These are phyloP conservation scores for Bradypus variegatus DNA, from an alignment of 2,797 vertebrate species.

Conservation along the genomic window DNA sequence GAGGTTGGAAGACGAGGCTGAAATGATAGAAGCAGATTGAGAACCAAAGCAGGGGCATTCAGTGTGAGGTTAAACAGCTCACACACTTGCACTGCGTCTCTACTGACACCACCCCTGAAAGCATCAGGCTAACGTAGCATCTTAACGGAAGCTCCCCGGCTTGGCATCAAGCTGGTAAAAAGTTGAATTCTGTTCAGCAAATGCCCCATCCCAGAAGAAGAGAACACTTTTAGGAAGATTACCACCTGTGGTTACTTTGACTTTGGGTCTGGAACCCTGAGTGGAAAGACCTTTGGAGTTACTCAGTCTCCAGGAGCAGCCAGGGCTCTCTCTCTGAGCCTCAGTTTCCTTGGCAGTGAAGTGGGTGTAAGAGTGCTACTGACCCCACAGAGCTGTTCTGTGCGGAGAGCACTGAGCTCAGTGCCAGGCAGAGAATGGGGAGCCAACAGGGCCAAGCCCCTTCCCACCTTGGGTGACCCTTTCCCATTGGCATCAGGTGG, in stretches of 20 bases:
- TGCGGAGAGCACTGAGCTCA: background rate
- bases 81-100: rapidly evolving
- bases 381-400: background rate
- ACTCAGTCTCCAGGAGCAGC: background rate
- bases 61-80: rapidly evolving
- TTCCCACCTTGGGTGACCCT: background rate
- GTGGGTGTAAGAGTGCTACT: background rate
- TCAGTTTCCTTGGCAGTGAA: background rate
- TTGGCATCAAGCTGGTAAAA: background rate
- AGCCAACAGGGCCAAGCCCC: background rate
- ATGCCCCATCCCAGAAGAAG: background rate
- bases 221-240: background rate
- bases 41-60: background rate
- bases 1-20: background rate
- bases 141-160: background rate
- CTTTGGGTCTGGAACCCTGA: rapidly evolving
- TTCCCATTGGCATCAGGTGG: background rate
- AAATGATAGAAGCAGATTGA: background rate
- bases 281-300: background rate
- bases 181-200: background rate
- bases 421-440: background rate
- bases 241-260: background rate
- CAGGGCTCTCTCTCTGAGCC: background rate
- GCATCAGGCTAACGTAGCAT: background rate
- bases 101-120: background rate